Evolutionary conservation across 2,888 invertebrate genomes (phyloP).

Genomic region (Augiades crinisus): DNA sequence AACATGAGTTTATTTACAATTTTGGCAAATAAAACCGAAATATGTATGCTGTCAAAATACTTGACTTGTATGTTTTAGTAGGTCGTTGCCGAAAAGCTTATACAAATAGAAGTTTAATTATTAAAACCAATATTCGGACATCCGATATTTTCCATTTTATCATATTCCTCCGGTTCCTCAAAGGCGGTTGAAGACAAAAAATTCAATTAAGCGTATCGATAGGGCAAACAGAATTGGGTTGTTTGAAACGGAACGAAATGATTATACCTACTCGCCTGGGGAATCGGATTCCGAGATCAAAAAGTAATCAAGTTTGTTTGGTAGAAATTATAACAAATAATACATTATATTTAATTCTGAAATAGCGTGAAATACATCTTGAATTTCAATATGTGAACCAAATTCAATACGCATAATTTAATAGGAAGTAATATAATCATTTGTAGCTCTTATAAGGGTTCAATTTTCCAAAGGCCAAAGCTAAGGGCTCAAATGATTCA

Average conservation of each 20-base stretch:
- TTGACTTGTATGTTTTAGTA: too few species aligned
- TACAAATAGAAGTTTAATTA: not conserved
- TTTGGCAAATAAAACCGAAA: too few species aligned
- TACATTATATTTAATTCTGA: not conserved
- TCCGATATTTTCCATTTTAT: not conserved
- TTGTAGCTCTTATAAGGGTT: too few species aligned
- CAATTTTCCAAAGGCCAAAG: too few species aligned
- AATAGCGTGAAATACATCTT: too few species aligned
- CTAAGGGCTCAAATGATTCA: too few species aligned
- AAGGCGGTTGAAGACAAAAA: slow-evolving; percentile 23
- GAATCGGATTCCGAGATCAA: slow-evolving; percentile 20
- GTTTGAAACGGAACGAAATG: slow-evolving; percentile 19
- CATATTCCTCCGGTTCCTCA: slow-evolving; percentile 5
- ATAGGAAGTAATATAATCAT: too few species aligned
- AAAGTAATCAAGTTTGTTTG: slow-evolving; percentile 27
- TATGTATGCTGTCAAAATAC: too few species aligned
- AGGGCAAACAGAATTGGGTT: slow-evolving; percentile 25
- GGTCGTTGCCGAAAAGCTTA: too few species aligned
- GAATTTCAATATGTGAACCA: too few species aligned
- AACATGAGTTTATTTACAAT: too few species aligned
- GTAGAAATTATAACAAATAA: not conserved
- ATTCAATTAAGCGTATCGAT: slow-evolving; percentile 27
- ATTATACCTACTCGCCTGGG: slow-evolving; percentile 16
- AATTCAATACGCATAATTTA: too few species aligned
- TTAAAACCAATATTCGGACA: not conserved